phyloP scores from a whole-genome alignment of 2,888 invertebrate genomes.

The Chrysolina haemoptera region DNA sequence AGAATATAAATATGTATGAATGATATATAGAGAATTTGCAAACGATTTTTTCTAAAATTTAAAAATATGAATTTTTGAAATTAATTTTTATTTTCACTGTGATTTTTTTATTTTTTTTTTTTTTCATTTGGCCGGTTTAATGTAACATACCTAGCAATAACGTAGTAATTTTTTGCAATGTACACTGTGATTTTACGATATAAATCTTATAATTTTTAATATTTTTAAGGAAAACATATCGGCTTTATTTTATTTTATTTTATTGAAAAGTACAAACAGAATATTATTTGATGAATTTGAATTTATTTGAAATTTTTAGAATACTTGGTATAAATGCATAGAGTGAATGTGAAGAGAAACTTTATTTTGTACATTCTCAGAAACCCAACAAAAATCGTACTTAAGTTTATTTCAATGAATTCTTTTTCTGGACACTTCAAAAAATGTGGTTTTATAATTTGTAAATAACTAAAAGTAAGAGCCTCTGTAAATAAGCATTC shows the following conservation, averaged over 20 bases:
- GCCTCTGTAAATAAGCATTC: constrained; percentile 57
- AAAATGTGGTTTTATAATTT: constrained; percentile 55
- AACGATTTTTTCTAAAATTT: constrained; percentile 53
- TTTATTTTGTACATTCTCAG: constrained; percentile 51
- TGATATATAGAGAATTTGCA: constrained; percentile 58
- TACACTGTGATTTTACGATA: constrained; percentile 59
- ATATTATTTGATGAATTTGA: constrained; percentile 49
- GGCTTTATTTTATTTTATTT: constrained; percentile 50
- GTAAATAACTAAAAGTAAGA: constrained; percentile 54
- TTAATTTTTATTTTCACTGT: constrained; percentile 56
- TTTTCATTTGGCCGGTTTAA: constrained; percentile 60
- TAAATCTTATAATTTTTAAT: constrained; percentile 54
- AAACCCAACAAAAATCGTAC: constrained; percentile 40
- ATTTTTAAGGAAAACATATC: constrained; percentile 47
- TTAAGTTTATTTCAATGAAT: constrained; percentile 28
- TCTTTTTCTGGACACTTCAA: constrained; percentile 35
- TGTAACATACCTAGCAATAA: constrained; percentile 64
- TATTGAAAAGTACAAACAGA: constrained; percentile 57
- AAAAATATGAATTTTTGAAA: constrained; percentile 53
- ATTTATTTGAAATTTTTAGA: constrained; percentile 46
- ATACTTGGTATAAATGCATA: constrained; percentile 46
- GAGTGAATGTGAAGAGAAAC: constrained; percentile 51
- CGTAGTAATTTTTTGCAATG: constrained; percentile 58
- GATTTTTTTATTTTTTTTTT: too few relatives aligned
- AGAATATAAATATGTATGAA: constrained; percentile 58